Percentiles rank a stretch among this genome's conserved stretches.
phyloP scores from a whole-genome alignment of 2,888 invertebrate genomes.

The Leptinotarsa tumamoca region DNA sequence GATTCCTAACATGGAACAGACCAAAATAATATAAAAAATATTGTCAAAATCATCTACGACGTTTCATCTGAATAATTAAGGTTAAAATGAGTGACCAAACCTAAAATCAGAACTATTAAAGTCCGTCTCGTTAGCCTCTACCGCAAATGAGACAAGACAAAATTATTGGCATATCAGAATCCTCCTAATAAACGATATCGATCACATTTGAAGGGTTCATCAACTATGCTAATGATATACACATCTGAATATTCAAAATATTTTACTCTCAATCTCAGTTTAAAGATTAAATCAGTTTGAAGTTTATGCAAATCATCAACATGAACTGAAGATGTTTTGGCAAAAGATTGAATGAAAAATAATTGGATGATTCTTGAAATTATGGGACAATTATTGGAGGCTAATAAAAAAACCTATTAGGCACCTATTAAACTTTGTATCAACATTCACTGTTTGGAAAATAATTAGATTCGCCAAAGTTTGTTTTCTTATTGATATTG shows the following conservation, averaged over 20 bases:
- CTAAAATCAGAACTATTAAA: too few relatives aligned
- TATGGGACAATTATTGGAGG: too few relatives aligned
- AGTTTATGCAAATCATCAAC: neutral
- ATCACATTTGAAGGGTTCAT: neutral
- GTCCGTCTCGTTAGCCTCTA: too few relatives aligned
- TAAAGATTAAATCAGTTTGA: neutral
- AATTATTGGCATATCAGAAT: constrained; percentile 5
- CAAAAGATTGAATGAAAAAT: too few relatives aligned
- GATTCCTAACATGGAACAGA: too few relatives aligned
- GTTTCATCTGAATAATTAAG: too few relatives aligned
- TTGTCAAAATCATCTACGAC: too few relatives aligned
- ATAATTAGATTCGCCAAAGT: neutral
- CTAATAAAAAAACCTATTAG: neutral
- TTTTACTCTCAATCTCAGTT: neutral
- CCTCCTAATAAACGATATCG: neutral
- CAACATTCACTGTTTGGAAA: constrained; percentile 12
- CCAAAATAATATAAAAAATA: too few relatives aligned
- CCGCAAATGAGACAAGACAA: too few relatives aligned
- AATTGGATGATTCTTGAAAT: too few relatives aligned
- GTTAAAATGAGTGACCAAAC: too few relatives aligned
- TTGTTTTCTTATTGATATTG: constrained; percentile 4
- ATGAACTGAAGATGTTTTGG: too few relatives aligned
- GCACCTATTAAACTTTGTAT: neutral
- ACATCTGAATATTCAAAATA: neutral
- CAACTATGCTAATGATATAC: neutral